Evolutionary conservation across 2,888 invertebrate species (phyloP).

Genomic region (Acanthopleura granulata): DNA sequence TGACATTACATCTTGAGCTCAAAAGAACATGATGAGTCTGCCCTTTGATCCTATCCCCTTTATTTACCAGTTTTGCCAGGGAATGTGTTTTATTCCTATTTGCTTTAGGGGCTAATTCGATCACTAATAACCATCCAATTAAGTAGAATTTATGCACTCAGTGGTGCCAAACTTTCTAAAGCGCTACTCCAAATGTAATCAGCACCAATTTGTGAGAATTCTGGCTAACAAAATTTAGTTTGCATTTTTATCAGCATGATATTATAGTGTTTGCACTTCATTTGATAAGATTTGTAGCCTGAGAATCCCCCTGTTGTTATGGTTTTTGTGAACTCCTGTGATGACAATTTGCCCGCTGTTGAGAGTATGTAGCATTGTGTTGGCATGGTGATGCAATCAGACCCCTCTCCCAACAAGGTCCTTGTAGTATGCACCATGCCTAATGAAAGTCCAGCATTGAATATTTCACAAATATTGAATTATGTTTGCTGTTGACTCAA

Average conservation of each 20-base stretch:
- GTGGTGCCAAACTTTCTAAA: too few relatives aligned
- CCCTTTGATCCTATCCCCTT: too few relatives aligned
- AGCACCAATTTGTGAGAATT: neutral
- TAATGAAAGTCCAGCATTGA: neutral
- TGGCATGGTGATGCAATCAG: slow-evolving; percentile 5
- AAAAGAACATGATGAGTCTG: too few relatives aligned
- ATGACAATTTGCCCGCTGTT: neutral
- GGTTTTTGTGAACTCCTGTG: neutral
- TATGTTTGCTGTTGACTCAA: slow-evolving; percentile 9
- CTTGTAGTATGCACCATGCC: neutral
- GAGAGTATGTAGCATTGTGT: neutral
- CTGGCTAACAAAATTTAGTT: slow-evolving; percentile 6
- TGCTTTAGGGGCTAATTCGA: too few relatives aligned
- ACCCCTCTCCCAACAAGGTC: neutral
- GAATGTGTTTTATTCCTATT: too few relatives aligned
- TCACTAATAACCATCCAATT: too few relatives aligned
- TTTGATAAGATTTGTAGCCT: slow-evolving; percentile 5
- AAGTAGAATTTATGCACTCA: too few relatives aligned
- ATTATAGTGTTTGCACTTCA: neutral
- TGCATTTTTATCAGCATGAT: neutral
- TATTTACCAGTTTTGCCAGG: too few relatives aligned
- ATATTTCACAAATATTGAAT: slow-evolving; percentile 2
- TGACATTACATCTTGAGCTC: too few relatives aligned
- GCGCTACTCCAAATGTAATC: neutral
- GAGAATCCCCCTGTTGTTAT: neutral